These are phyloP conservation scores for Cassiopea xamachana DNA, from an alignment of 30 jellyfish, hydroid and myxozoan genomes.

Conservation along the genomic window DNA sequence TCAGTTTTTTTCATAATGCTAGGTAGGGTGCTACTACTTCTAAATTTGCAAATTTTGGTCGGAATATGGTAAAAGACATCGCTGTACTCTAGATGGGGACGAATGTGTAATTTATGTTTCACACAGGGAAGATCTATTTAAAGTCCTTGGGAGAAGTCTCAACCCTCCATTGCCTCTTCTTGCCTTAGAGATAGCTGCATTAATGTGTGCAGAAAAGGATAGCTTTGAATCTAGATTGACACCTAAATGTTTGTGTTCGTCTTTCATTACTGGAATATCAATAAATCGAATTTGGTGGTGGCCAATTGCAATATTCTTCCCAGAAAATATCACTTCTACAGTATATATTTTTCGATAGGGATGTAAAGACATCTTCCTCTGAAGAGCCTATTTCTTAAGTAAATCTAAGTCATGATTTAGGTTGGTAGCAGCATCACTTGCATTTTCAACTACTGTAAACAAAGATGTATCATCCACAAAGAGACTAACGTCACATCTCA, in stretches of 20 bases:
- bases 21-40: neutral
- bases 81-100: conserved; percentile 18
- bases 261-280: conserved; percentile 17
- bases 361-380: too few relatives aligned
- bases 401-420: too few relatives aligned
- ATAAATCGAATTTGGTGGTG: conserved; percentile 9
- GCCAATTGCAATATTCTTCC: conserved; percentile 10
- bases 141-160: conserved; percentile 46
- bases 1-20: neutral
- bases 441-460: too few relatives aligned
- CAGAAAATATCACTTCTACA: conserved; percentile 30
- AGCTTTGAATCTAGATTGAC: conserved; percentile 54
- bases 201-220: conserved; percentile 3
- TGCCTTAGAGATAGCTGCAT: conserved; percentile 17
- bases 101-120: conserved; percentile 23
- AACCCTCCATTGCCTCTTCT: conserved; percentile 51
- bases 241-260: conserved; percentile 37
- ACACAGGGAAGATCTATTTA: conserved; percentile 43
- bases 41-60: too few relatives aligned
- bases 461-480: too few relatives aligned
- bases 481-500: too few relatives aligned
- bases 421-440: too few relatives aligned
- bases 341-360: conserved; percentile 4
- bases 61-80: neutral
- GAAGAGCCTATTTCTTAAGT: too few relatives aligned